A percentile compares a stretch with the other conserved stretches of the same genome.
Evolutionary conservation across 2,113 vertebrate species (phyloP).

Genomic region (Entomyzon cyanotis): DNA sequence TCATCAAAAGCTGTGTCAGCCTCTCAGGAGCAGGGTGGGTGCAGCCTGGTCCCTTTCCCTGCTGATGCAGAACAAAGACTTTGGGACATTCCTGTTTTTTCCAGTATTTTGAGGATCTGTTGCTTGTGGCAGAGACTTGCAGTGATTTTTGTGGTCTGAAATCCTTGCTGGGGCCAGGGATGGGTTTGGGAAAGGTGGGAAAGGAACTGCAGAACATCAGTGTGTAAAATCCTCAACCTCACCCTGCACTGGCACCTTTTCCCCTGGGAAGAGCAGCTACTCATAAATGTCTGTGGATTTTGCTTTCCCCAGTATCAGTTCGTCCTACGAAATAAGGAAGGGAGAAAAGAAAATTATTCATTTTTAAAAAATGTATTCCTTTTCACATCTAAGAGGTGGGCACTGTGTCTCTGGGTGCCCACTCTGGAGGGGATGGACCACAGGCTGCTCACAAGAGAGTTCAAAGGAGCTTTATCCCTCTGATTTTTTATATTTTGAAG

Average conservation of each 20-base stretch:
- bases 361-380: not conserved
- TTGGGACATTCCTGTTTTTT: not conserved
- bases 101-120: not conserved
- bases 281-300: not conserved
- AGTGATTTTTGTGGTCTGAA: not conserved
- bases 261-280: not conserved
- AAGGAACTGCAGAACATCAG: not conserved
- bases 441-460: not conserved
- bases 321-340: not conserved
- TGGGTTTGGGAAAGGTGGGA: not conserved
- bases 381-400: not conserved
- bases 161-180: not conserved
- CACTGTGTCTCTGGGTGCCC: not conserved
- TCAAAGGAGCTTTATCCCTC: not conserved
- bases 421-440: not conserved
- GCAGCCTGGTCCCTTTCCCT: not conserved
- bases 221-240: not conserved
- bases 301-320: not conserved
- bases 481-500: not conserved
- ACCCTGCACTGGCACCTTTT: not conserved
- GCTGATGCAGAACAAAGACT: not conserved
- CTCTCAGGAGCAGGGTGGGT: not conserved
- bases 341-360: not conserved
- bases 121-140: not conserved
- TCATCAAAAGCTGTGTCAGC: not conserved